Conservation (phyloP, 2,797 vertebrate species). For the Melanotaenia parkinsoni region DNA sequence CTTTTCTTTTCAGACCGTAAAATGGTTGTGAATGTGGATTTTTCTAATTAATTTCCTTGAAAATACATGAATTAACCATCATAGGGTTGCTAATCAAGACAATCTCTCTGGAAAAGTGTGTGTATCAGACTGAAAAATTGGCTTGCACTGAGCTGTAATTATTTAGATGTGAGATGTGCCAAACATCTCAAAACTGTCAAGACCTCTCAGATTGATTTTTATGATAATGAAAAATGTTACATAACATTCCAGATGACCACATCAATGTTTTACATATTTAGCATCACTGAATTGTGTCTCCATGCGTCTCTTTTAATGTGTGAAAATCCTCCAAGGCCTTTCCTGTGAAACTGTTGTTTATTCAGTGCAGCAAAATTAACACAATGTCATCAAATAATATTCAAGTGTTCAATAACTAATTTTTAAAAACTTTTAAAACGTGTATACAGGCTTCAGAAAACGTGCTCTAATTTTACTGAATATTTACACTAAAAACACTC, state of each 20-base stretch:
- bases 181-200: neutral
- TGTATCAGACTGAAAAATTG: neutral
- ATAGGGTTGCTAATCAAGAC: neutral
- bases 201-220: slow-evolving; percentile 14
- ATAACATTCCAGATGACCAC: slow-evolving; percentile 7
- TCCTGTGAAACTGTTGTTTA: neutral
- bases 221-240: slow-evolving; percentile 27
- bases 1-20: neutral
- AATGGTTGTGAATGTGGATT: neutral
- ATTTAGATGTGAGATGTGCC: neutral
- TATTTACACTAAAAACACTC: neutral
- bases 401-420: neutral
- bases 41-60: neutral
- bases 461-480: slow-evolving; percentile 5
- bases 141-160: neutral
- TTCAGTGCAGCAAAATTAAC: neutral
- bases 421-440: neutral
- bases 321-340: neutral
- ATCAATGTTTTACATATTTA: slow-evolving; percentile 33
- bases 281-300: slow-evolving; percentile 17
- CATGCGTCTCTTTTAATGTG: slow-evolving; percentile 4
- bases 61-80: neutral
- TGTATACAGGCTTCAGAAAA: neutral
- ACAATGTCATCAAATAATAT: neutral
- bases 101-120: neutral